Evolutionary conservation across 2,797 vertebrate species (phyloP), one percentile per base, ranked within the genome.

Genomic region (Epinephelus coioides): DNA sequence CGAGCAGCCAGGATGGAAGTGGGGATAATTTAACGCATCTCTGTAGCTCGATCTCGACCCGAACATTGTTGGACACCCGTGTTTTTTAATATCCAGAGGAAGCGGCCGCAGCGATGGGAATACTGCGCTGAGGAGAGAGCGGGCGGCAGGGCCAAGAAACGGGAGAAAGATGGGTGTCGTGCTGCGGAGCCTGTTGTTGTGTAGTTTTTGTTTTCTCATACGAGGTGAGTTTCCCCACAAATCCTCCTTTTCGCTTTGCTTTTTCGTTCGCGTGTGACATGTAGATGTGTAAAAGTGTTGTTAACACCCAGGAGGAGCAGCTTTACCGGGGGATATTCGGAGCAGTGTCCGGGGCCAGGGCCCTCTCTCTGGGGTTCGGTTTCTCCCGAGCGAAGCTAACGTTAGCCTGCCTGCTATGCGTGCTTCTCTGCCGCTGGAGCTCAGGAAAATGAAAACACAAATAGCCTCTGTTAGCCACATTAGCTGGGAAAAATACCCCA

Each of bases 181-280:
- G 90, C 94, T 98, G 92, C 96, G 96, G 95, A 97, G 91, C 89
- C 95, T 98, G 89, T 92, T 98, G 92, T 95, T 96, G 91, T 97
- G 92, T 91, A 96, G 91, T 91, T 96, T 97, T 81, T 97, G 96
- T 89, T 93, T 92, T 84, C 94, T 97, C 77, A 80, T 97, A 84
- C 95, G 95, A 95, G 97, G 97, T 97, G 91, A 96, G 96, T 90
- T 83, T 25, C 12, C 1, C 4, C 0, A 3, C 34, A 46, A 46
- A 30, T 21, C 10, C 3, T 4, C n/a, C n/a, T 21, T 11, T 69
- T 59, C 6, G 11, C 66, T 43, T 0, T 13, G 2, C 3, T 25
- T 54, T 25, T 30, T 17, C 17, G 10, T 19, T 49, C 46, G 2
- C 15, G 3, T 12, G 38, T 1, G 34, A 2, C 25, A 12, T 25